Evolutionary conservation across 2,113 vertebrate genomes (phyloP).

Genomic region (Chlamydotis undulata): DNA sequence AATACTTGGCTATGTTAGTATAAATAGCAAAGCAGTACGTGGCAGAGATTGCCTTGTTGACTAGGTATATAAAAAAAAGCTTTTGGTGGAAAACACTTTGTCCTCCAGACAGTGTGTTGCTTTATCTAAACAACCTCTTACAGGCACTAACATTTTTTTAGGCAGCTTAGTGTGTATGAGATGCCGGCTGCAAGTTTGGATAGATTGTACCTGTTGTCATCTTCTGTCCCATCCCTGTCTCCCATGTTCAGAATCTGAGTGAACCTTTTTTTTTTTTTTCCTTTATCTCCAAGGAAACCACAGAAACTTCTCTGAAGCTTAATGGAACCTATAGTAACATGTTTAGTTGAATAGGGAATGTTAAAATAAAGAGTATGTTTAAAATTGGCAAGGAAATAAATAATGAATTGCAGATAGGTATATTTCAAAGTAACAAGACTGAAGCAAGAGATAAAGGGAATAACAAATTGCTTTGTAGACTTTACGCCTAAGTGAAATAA

Average conservation of each 20-base stretch:
- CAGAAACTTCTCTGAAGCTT: background rate
- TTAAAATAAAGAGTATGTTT: background rate
- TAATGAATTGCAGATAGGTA: background rate
- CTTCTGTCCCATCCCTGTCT: background rate
- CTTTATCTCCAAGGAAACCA: background rate
- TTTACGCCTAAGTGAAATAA: background rate
- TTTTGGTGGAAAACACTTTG: background rate
- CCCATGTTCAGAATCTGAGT: background rate
- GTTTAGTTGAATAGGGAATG: background rate
- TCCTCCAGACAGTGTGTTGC: background rate
- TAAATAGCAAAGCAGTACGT: background rate
- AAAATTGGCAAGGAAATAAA: background rate
- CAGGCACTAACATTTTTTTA: background rate
- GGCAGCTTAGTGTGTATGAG: background rate
- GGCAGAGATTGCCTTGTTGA: background rate
- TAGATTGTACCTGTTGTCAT: background rate
- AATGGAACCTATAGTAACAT: background rate
- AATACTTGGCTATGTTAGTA: background rate
- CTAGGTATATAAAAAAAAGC: background rate
- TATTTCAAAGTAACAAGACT: background rate
- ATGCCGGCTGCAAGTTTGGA: background rate
- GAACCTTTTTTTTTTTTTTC: background rate
- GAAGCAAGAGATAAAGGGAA: background rate
- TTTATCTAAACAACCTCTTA: background rate
- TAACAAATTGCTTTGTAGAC: background rate